Evolutionary conservation across 2,113 vertebrate species (phyloP), one percentile per base, ranked within the genome.

Genomic region (Phylloscopus trochiloides): DNA sequence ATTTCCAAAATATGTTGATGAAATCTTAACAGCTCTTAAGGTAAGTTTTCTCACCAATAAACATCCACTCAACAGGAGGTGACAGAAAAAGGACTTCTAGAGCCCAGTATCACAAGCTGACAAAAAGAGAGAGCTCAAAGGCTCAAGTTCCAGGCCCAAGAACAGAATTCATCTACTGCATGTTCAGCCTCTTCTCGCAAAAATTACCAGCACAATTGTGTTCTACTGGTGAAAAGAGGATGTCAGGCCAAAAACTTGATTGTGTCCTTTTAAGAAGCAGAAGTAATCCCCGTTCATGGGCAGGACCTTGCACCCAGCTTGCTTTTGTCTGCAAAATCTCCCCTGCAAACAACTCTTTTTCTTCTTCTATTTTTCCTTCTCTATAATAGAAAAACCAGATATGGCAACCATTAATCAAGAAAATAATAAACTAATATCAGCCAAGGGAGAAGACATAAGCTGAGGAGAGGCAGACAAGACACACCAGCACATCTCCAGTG

Each of bases 11-110:
- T 22, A 58, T 5, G 8, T 3, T 31, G n/a, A 75, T 17, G 5
- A 83, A 88, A 78, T 7, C 7, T 63, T 59, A 87, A 67, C 10
- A 55, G 22, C 31, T 55, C 48, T 91, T 62, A 36, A 29, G 18
- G 4, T 18, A 55, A 57, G 10, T 71, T 74, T 74, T 57, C 80
- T 66, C 28, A 65, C 24, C 32, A 47, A 54, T 72, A 91, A 88
- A 38, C 13, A 54, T 17, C 19, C 0, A 0, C 14, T 83, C 48
- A 71, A 42, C 19, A 29, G 25, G 28, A 62, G 45, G 36, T 11
- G 7, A 67, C 9, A 47, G 26, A 28, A 21, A 54, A 78, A 90
- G 15, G 38, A 67, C 9, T 17, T 72, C 10, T 14, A 43, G 59
- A 74, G 29, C 65, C 38, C 8, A 7, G 16, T 17, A 57, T 36